These are phyloP conservation scores for Colinus virginianus DNA, from an alignment of 2,113 vertebrate species.

Conservation along the genomic window DNA sequence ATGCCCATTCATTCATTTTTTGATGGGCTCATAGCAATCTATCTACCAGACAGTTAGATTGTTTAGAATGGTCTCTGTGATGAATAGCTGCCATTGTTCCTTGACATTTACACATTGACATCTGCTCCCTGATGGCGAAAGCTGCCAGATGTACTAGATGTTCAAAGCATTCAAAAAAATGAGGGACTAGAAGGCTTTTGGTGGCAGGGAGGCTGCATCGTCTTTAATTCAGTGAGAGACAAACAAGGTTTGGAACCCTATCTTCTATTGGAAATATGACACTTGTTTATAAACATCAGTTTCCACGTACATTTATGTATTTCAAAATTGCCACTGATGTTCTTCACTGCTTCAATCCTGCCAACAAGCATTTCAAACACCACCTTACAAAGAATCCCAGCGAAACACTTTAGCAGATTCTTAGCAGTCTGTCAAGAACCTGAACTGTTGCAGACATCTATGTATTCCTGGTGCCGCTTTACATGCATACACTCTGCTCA, in stretches of 20 bases:
- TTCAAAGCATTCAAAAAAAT: neutral
- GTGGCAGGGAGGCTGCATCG: neutral
- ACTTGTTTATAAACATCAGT: neutral
- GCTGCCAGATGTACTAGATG: neutral
- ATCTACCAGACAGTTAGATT: neutral
- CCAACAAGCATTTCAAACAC: neutral
- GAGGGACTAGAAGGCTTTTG: neutral
- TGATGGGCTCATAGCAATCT: neutral
- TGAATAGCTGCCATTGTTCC: conserved; percentile 28
- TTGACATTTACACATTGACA: neutral
- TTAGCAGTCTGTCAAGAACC: neutral
- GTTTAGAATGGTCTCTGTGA: neutral
- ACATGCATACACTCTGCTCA: neutral
- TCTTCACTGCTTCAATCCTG: neutral
- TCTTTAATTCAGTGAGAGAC: neutral
- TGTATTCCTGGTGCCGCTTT: neutral
- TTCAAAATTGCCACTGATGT: neutral
- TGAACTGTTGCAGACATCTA: neutral
- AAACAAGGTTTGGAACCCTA: neutral
- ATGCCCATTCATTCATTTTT: neutral
- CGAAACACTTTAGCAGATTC: neutral
- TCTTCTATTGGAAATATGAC: neutral
- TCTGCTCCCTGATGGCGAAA: neutral
- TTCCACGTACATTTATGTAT: rapidly evolving
- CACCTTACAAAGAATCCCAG: neutral